phyloP scores from a whole-genome alignment of 2,888 invertebrate species.

The Apotomis betuletana region DNA sequence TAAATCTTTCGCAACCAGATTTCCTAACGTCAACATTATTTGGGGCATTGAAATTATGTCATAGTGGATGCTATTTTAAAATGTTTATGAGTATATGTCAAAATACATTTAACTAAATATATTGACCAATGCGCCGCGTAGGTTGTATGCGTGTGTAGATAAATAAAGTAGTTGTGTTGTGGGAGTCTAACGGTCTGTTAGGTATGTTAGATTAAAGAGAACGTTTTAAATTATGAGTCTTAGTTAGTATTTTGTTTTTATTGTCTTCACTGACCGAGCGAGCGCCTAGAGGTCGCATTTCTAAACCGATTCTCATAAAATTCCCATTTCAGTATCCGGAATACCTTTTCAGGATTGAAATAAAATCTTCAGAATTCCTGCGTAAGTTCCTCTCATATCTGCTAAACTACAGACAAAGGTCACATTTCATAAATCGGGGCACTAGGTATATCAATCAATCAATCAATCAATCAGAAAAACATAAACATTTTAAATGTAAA shows the following conservation, averaged over 20 bases:
- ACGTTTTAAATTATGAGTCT: background rate
- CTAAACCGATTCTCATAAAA: no score
- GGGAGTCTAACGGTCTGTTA: slow-evolving; percentile 5
- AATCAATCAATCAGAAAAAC: no score
- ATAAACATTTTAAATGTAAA: no score
- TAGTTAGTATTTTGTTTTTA: background rate
- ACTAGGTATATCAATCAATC: no score
- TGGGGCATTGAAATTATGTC: slow-evolving; percentile 30
- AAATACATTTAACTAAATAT: slow-evolving; percentile 32
- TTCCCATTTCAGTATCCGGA: no score
- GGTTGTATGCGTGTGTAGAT: background rate
- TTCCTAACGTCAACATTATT: slow-evolving; percentile 33
- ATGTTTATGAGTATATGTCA: slow-evolving; percentile 35
- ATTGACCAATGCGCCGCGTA: slow-evolving; percentile 4
- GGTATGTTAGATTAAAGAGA: background rate
- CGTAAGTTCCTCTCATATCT: no score
- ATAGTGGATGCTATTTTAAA: slow-evolving; percentile 32
- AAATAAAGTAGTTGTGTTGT: slow-evolving; percentile 2
- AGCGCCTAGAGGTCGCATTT: no score
- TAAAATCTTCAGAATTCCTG: no score
- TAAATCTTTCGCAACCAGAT: slow-evolving; percentile 19
- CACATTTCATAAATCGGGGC: no score
- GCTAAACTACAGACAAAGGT: no score
- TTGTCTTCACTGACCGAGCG: no score
- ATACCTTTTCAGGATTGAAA: no score